Percentiles rank a stretch among this genome's conserved stretches.
Evolutionary conservation across 2,113 vertebrate species (phyloP).

Genomic region (Entomyzon cyanotis): DNA sequence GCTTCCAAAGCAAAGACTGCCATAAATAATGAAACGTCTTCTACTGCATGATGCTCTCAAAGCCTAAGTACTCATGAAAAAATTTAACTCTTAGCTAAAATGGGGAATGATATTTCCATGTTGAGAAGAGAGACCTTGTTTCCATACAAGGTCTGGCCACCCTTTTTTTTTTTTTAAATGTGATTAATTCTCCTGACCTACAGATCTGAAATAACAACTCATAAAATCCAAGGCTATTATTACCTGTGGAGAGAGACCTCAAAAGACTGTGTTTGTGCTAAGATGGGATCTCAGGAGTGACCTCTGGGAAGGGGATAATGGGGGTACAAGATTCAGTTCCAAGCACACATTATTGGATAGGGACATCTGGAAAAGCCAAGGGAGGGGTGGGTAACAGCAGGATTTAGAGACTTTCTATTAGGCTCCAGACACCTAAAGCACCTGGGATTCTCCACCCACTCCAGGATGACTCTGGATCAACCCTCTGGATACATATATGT

Average conservation of each 20-base stretch:
- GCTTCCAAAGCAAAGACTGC: neutral
- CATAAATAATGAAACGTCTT: neutral
- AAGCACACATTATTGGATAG: neutral
- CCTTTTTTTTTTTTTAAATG: neutral
- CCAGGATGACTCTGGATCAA: neutral
- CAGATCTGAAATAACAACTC: neutral
- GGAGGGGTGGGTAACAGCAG: neutral
- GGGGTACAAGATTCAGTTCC: neutral
- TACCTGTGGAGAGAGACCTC: neutral
- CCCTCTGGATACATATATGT: neutral
- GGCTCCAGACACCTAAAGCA: neutral
- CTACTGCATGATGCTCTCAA: rapidly evolving
- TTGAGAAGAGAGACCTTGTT: neutral
- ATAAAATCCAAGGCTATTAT: neutral
- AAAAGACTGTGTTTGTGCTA: neutral
- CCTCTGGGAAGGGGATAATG: neutral
- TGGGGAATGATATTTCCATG: neutral
- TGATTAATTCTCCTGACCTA: neutral
- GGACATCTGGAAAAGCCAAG: neutral
- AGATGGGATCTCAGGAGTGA: neutral
- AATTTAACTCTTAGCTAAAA: neutral
- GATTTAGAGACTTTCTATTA: neutral
- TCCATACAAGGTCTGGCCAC: neutral
- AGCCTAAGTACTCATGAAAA: neutral
- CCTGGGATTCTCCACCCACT: neutral